phyloP scores from a whole-genome alignment of 2,113 vertebrate genomes.

The Canis aureus region DNA sequence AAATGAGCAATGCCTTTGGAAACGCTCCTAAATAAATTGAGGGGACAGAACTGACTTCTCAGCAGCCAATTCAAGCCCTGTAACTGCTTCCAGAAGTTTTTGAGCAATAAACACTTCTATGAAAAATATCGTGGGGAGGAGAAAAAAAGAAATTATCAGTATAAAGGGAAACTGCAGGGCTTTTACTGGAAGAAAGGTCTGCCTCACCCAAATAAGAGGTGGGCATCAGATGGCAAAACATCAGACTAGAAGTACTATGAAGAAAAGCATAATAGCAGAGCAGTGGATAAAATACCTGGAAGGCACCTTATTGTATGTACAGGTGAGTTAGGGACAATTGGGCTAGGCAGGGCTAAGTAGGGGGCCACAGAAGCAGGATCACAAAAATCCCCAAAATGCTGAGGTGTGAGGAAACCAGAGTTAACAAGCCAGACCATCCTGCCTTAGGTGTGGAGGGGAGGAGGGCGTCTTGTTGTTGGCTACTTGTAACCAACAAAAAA shows the following conservation, averaged over 20 bases:
- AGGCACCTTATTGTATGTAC: not conserved
- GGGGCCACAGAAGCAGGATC: no score
- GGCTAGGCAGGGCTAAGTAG: no score
- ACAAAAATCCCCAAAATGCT: no score
- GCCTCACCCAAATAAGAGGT: not conserved
- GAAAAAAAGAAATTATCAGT: not conserved
- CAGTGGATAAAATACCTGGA: not conserved
- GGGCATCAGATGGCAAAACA: not conserved
- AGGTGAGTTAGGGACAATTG: no score
- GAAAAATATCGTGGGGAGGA: not conserved
- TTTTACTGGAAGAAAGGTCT: not conserved
- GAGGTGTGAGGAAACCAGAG: no score
- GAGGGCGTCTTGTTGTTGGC: no score
- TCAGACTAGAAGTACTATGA: not conserved
- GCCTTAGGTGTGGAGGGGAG: no score
- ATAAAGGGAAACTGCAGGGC: not conserved
- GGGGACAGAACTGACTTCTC: not conserved
- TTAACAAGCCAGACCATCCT: no score
- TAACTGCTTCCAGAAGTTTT: not conserved
- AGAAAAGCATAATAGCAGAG: not conserved
- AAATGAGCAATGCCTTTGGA: conserved; percentile 11
- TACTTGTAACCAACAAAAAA: no score
- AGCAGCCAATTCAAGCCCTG: not conserved
- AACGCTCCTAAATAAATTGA: not conserved
- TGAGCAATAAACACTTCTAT: not conserved